Percentiles rank a stretch among this genome's conserved stretches.
These are phyloP conservation scores for Nowickia ferox DNA, from an alignment of 2,888 invertebrate genomes.

Conservation along the genomic window DNA sequence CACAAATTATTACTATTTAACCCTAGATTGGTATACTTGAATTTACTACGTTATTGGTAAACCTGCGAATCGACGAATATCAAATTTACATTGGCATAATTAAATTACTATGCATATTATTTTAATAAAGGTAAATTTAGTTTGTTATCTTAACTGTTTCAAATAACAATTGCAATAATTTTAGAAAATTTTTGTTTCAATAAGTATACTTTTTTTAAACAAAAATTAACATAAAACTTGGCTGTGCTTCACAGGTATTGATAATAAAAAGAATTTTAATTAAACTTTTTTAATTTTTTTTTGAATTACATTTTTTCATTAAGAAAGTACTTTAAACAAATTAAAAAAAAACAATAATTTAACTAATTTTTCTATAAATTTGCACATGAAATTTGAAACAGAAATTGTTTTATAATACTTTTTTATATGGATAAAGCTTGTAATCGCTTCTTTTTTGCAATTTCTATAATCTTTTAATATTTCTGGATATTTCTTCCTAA, in stretches of 20 bases:
- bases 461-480: not conserved
- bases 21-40: not conserved
- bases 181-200: not conserved
- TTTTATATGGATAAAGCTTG: slow-evolving; percentile 36
- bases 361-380: not conserved
- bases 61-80: not conserved
- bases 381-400: slow-evolving; percentile 28
- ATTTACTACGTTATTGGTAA: not conserved
- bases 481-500: slow-evolving; percentile 2
- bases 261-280: slow-evolving; percentile 2
- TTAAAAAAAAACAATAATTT: not conserved
- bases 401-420: slow-evolving; percentile 46
- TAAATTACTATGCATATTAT: not conserved
- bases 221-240: slow-evolving; percentile 20
- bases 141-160: not conserved
- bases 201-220: not conserved
- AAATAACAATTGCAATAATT: not conserved
- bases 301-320: slow-evolving; percentile 6
- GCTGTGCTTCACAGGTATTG: slow-evolving; percentile 4
- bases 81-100: not conserved
- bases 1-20: no score
- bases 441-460: not conserved
- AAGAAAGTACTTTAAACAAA: not conserved
- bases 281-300: not conserved
- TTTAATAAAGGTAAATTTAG: not conserved